Percentiles rank a stretch among this genome's conserved stretches.
These are phyloP conservation scores for Anastatus disparis DNA, from an alignment of 1,140 invertebrate species.

Conservation along the genomic window DNA sequence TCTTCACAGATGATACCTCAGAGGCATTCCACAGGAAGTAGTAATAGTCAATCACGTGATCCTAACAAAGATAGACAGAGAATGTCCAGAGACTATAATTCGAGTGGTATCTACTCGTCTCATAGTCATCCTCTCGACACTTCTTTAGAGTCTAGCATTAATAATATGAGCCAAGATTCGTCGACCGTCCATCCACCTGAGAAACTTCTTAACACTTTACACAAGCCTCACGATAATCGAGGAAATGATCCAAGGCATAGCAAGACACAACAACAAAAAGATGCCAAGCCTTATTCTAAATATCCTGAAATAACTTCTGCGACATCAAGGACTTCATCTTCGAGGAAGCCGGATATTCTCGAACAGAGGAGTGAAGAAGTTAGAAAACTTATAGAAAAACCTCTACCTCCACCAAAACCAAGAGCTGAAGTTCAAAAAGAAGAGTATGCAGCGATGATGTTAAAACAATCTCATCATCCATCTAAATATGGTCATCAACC, in stretches of 20 bases:
- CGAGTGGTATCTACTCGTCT: neutral
- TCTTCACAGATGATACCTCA: constrained; percentile 46
- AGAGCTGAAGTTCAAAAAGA: constrained; percentile 53
- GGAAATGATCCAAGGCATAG: constrained; percentile 52
- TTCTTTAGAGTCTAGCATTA: neutral
- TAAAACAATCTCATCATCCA: constrained; percentile 57
- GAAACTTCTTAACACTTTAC: constrained; percentile 53
- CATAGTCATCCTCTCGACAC: constrained; percentile 8
- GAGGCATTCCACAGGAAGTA: constrained; percentile 49
- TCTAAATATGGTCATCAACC: constrained; percentile 49
- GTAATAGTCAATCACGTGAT: constrained; percentile 44
- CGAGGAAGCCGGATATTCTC: constrained; percentile 51
- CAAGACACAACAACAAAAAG: constrained; percentile 55
- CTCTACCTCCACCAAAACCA: constrained; percentile 51
- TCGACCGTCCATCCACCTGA: constrained; percentile 44
- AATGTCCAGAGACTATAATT: constrained; percentile 52
- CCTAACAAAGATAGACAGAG: constrained; percentile 53
- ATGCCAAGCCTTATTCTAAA: constrained; percentile 54
- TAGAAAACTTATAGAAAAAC: constrained; percentile 60
- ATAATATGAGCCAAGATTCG: constrained; percentile 37
- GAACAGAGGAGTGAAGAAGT: constrained; percentile 60
- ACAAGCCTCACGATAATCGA: constrained; percentile 48
- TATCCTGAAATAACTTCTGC: constrained; percentile 44
- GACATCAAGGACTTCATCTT: constrained; percentile 30
- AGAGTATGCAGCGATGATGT: constrained; percentile 53